Evolutionary conservation across 1,140 invertebrate species (phyloP).

Genomic region (Trichogramma pretiosum): DNA sequence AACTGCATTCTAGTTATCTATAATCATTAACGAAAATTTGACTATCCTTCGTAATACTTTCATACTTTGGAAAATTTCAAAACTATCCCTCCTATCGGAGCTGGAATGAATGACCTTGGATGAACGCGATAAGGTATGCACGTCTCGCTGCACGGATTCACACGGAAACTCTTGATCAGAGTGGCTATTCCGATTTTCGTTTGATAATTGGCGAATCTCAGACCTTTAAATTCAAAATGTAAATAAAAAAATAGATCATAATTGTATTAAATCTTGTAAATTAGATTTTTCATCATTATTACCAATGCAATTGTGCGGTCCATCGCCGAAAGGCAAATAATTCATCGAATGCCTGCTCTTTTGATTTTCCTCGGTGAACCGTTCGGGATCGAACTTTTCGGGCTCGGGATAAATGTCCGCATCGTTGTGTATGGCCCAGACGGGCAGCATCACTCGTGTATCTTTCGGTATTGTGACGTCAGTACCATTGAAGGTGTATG

Average conservation of each 20-base stretch:
- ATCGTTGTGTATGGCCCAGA: slow-evolving; percentile 55
- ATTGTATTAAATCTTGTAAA: background rate
- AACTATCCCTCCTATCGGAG: slow-evolving; percentile 1
- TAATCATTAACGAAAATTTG: too few species aligned
- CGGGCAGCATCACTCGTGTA: slow-evolving; percentile 45
- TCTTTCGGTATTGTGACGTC: slow-evolving; percentile 43
- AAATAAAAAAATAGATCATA: background rate
- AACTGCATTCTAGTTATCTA: too few species aligned
- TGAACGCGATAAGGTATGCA: slow-evolving; percentile 2
- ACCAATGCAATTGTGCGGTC: slow-evolving; percentile 50
- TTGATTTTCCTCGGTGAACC: slow-evolving; percentile 48
- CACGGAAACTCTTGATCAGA: slow-evolving; percentile 4
- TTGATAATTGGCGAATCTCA: slow-evolving; percentile 10
- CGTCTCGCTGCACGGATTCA: slow-evolving; percentile 11
- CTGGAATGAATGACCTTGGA: background rate
- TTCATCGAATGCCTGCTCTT: slow-evolving; percentile 37
- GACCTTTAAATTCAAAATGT: background rate
- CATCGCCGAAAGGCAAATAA: slow-evolving; percentile 52
- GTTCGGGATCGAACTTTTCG: slow-evolving; percentile 57
- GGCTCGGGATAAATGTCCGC: slow-evolving; percentile 56
- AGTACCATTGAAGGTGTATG: slow-evolving; percentile 45
- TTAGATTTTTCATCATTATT: slow-evolving; percentile 13
- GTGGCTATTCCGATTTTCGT: slow-evolving; percentile 10
- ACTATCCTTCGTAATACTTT: too few species aligned
- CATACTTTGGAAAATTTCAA: slow-evolving; percentile 5